Base-by-base conservation (phyloP, 2,888 invertebrate species). In the Sinhomidia bicolor region DNA sequence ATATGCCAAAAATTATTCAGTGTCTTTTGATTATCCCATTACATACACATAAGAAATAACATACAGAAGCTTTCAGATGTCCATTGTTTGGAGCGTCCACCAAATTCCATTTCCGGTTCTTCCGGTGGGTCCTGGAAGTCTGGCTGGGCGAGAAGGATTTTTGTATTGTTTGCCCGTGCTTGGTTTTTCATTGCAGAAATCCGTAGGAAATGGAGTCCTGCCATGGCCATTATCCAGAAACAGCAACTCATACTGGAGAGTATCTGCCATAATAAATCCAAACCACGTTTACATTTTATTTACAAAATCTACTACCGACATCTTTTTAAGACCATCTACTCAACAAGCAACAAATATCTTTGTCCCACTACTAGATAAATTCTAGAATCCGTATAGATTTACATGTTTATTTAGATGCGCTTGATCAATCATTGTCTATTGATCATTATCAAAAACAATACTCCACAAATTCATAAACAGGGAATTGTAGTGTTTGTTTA, bases 191-290 rank as follows among this genome's bases (percentile, higher is more conserved):
- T 82, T 20, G 65, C 74, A 20, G 81, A 76, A 4, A 89, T 62
- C 14, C 89, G 41, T 20, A 89, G 44, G 47, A 85, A 85, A 51
- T 85, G 85, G n/a, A 89, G 83, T 17, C 83, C 86, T 5, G 57
- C 41, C 68, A 89, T 86, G 12, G 68, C 60, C 32, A 89, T 32
- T n/a, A 86, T 76, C 71, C 89, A 89, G 26, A 89, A 62, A 51
- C 89, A 86, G 1, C 82, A 41, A 26, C 47, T 32, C 89, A 89
- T 89, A 41, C 83, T 83, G 2, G 83, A 86, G 10, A 89, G 54
- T 17, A 89, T 89, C 89, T 89, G 68, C 17, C 36, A 76, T 1
- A 1, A 29, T n/a, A 36, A 36, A 36, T 36, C 7, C 4, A 36
- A 36, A 36, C 7, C 36, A 36, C n/a, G n/a, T n/a, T n/a, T n/a